Percentiles rank a stretch among this genome's conserved stretches.
These are phyloP conservation scores for Zaprionus tsacasi DNA, from an alignment of 1,140 invertebrate species.

Conservation along the genomic window DNA sequence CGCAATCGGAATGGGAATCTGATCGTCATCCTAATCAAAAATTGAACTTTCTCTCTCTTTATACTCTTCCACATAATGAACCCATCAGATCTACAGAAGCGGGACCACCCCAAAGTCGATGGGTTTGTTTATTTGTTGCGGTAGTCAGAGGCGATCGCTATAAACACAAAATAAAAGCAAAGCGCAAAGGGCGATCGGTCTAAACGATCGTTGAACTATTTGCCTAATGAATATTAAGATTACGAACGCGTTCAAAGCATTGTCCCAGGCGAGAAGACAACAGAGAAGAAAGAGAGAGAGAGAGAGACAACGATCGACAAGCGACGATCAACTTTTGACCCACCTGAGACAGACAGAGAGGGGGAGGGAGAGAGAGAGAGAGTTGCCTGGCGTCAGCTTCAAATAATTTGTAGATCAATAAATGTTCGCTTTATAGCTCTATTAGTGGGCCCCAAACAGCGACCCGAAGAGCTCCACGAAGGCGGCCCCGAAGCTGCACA, in stretches of 20 bases:
- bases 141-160: conserved; percentile 52
- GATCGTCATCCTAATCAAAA: neutral
- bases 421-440: conserved; percentile 83
- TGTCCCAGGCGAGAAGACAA: conserved; percentile 10
- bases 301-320: conserved; percentile 7
- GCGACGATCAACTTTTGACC: conserved; percentile 41
- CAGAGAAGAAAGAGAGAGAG: neutral
- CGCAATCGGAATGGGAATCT: conserved; percentile 51
- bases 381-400: conserved; percentile 45
- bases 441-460: conserved; percentile 62
- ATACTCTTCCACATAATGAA: conserved; percentile 45
- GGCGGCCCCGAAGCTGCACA: conserved; percentile 28
- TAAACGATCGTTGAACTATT: conserved; percentile 47
- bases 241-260: conserved; percentile 39
- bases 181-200: conserved; percentile 49
- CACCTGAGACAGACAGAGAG: conserved; percentile 21
- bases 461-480: neutral
- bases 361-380: neutral
- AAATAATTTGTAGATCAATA: conserved; percentile 84
- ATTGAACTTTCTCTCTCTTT: conserved; percentile 58
- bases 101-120: conserved; percentile 66
- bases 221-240: conserved; percentile 80
- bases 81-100: conserved; percentile 37
- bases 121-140: conserved; percentile 47
- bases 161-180: conserved; percentile 73